Evolutionary conservation across 2,888 invertebrate species (phyloP), one percentile per base, ranked within the genome.

Genomic region (Sclerodermus sp.): DNA sequence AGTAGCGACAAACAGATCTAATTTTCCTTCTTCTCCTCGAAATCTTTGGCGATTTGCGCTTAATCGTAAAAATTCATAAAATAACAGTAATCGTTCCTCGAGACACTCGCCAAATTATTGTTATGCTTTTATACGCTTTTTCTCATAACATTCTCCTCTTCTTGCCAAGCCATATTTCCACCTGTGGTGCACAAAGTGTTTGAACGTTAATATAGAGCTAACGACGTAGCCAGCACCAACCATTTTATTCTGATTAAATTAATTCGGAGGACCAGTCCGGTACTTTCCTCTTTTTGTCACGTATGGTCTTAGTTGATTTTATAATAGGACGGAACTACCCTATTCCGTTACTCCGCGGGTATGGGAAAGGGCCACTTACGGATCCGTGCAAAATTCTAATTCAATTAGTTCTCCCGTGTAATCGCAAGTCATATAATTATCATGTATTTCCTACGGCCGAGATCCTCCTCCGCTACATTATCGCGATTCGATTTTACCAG

Each of bases 221-320:
- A 63, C 55, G 55, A 57, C 57, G 61, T 55, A 56, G 57, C 53
- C 49, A 49, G 53, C 50, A 54, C 59, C 54, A 57, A 53, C 55
- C 60, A 58, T 62, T 64, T 64, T 58, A 62, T 64, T 64, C 60
- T 60, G 62, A 62, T 64, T 64, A 64, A 64, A 64, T 64, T 64
- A 64, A 64, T 62, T 64, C 57, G 57, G 51, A 52, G 58, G 58
- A 56, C 50, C 36, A 39, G 38, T 38, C 41, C 45, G 43, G 49
- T 53, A 55, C 55, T 43, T 55, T 58, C 67, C 61, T n/a, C n/a
- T 64, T 70, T 71, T 67, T 67, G 63, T 65, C 68, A 63, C 66
- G 68, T 66, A 65, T 69, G 66, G 66, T 65, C 68, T 64, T 67
- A 66, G 67, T 69, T 70, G 67, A 70, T 68, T 66, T 68, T 68